phyloP scores from a whole-genome alignment of 2,888 invertebrate species.

The Sussaba pulchella region DNA sequence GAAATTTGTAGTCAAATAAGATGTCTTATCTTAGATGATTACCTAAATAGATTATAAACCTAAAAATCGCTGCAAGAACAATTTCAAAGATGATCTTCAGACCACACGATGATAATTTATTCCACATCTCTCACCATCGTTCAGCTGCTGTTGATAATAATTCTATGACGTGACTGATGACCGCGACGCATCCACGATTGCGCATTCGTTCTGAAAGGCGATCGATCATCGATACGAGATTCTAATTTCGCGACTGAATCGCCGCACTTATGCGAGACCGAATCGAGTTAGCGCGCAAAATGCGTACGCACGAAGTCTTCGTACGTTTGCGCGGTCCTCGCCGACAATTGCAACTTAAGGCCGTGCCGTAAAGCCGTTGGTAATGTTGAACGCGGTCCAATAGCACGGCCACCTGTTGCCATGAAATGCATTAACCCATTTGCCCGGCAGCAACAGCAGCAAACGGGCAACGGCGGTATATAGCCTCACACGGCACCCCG shows the following conservation, averaged over 20 bases:
- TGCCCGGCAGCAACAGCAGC: slow-evolving; percentile 72
- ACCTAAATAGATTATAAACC: no score
- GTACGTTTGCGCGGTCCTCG: slow-evolving; percentile 13
- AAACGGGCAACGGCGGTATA: not conserved
- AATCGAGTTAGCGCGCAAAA: slow-evolving; percentile 20
- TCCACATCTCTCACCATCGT: not conserved
- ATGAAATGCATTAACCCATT: slow-evolving; percentile 83
- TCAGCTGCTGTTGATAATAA: not conserved
- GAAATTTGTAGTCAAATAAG: no score
- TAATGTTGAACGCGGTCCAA: slow-evolving; percentile 79
- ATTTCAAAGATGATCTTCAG: not conserved
- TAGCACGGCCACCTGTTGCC: slow-evolving; percentile 83
- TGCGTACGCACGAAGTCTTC: not conserved
- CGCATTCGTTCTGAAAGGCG: slow-evolving; percentile 16
- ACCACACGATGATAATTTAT: slow-evolving; percentile 1
- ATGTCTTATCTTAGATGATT: no score
- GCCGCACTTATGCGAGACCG: slow-evolving; percentile 24
- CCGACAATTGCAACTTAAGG: slow-evolving; percentile 73
- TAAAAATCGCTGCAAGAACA: no score
- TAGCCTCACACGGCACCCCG: slow-evolving; percentile 44
- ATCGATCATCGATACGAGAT: slow-evolving; percentile 69
- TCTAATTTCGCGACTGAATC: slow-evolving; percentile 64
- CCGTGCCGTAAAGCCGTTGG: slow-evolving; percentile 78
- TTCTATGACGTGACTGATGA: not conserved
- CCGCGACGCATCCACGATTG: not conserved